These are phyloP conservation scores for Conus betulinus DNA, from an alignment of 1,140 invertebrate genomes.

Conservation along the genomic window DNA sequence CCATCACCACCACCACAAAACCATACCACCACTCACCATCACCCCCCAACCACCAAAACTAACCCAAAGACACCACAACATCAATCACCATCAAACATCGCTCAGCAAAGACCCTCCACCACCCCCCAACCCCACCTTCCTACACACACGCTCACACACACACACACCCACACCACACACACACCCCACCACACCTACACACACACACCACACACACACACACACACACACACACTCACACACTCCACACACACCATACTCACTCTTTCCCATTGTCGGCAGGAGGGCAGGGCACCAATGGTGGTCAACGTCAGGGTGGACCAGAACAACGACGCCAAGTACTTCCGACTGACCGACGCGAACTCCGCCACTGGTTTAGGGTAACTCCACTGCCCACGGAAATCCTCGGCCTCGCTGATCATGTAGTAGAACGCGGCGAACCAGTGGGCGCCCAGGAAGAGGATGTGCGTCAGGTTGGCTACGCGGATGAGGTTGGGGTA, in stretches of 20 bases:
- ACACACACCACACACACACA: too few species aligned
- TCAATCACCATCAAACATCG: too few species aligned
- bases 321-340: conserved; percentile 96
- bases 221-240: too few species aligned
- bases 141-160: not conserved
- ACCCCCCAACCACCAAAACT: too few species aligned
- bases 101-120: too few species aligned
- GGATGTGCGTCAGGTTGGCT: conserved; percentile 94
- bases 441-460: conserved; percentile 96
- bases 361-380: conserved; percentile 85
- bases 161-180: not conserved
- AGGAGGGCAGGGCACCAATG: conserved; percentile 92
- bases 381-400: conserved; percentile 94
- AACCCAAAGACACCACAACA: too few species aligned
- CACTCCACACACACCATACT: conserved; percentile 78
- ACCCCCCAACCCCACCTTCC: too few species aligned
- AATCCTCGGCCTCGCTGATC: conserved; percentile 92
- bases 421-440: conserved; percentile 98
- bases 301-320: conserved; percentile 97
- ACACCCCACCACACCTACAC: not conserved
- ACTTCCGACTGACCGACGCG: conserved; percentile 91
- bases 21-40: too few species aligned
- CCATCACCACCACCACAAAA: too few species aligned
- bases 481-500: conserved; percentile 98
- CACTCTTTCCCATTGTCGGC: conserved; percentile 96